A percentile compares a stretch with the other conserved stretches of the same genome.
These are phyloP conservation scores for Labroides dimidiatus DNA, from an alignment of 2,797 vertebrate genomes.

Conservation along the genomic window DNA sequence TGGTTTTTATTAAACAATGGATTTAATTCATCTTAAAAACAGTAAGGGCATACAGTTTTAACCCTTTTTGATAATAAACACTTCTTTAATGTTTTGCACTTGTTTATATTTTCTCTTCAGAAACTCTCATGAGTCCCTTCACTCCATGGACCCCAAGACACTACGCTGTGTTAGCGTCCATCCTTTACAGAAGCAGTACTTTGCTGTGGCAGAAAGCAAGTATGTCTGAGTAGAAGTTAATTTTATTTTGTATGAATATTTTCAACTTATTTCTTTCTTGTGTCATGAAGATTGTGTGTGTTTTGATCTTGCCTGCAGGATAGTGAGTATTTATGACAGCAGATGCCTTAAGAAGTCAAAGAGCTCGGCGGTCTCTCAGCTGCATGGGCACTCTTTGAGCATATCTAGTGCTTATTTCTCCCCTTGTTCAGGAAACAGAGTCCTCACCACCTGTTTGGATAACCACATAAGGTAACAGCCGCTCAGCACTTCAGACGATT, in stretches of 20 bases:
- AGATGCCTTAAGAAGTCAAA: constrained; percentile 77
- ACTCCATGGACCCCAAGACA: constrained; percentile 68
- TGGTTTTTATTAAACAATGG: neutral
- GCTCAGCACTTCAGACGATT: neutral
- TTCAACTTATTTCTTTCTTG: neutral
- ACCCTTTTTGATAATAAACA: neutral
- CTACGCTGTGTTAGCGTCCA: constrained; percentile 88
- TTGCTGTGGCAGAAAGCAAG: constrained; percentile 85
- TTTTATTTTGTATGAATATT: neutral
- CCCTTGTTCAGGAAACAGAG: constrained; percentile 86
- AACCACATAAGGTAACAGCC: constrained; percentile 84
- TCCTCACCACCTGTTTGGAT: constrained; percentile 89
- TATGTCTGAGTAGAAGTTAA: constrained; percentile 58
- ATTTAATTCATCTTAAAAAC: neutral
- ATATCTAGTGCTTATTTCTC: constrained; percentile 91
- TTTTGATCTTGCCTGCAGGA: constrained; percentile 60
- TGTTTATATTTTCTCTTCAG: constrained; percentile 54
- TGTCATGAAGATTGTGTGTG: neutral
- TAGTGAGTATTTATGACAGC: constrained; percentile 86
- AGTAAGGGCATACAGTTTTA: neutral
- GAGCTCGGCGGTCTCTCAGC: constrained; percentile 76
- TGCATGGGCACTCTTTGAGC: constrained; percentile 81
- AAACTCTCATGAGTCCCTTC: constrained; percentile 76
- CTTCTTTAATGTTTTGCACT: neutral
- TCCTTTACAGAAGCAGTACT: constrained; percentile 87